Percentiles rank a stretch among this genome's conserved stretches.
These are phyloP conservation scores for Perca schrenkii DNA, from an alignment of 2,113 vertebrate species.

Conservation along the genomic window DNA sequence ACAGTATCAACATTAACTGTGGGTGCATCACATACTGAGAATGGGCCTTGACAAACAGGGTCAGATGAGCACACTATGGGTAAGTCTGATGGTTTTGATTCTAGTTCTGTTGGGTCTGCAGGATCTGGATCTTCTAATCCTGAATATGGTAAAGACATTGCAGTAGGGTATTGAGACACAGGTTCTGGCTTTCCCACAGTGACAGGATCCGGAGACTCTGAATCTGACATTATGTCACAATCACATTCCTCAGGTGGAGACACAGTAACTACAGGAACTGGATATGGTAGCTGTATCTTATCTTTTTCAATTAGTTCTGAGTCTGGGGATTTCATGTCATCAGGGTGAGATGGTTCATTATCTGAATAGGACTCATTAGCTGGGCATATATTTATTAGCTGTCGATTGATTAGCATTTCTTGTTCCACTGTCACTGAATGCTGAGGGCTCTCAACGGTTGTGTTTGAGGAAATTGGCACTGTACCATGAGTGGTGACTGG, in stretches of 20 bases:
- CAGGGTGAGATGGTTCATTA: conserved; percentile 42
- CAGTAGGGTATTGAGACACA: conserved; percentile 23
- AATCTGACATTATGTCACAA: conserved; percentile 54
- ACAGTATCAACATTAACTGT: conserved; percentile 18
- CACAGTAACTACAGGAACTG: conserved; percentile 79
- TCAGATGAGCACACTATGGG: conserved; percentile 29
- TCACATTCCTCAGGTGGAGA: conserved; percentile 77
- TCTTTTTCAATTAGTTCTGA: conserved; percentile 61
- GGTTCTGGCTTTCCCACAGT: conserved; percentile 36
- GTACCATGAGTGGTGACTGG: conserved; percentile 25
- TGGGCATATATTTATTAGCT: conserved; percentile 40
- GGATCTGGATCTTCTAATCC: conserved; percentile 55
- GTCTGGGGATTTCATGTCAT: conserved; percentile 53
- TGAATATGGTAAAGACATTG: conserved; percentile 37
- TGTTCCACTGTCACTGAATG: conserved; percentile 47
- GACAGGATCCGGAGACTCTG: conserved; percentile 49
- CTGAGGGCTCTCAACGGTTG: conserved; percentile 12
- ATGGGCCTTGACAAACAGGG: conserved; percentile 31
- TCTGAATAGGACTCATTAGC: conserved; percentile 40
- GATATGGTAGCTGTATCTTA: conserved; percentile 61
- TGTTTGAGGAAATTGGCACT: conserved; percentile 12
- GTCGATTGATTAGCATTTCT: conserved; percentile 22
- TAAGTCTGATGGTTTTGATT: conserved; percentile 37
- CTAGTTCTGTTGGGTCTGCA: conserved; percentile 43
- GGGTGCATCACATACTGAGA: conserved; percentile 18